Evolutionary conservation across 1,140 invertebrate species (phyloP).

Genomic region (Druon quercuslanigerum): DNA sequence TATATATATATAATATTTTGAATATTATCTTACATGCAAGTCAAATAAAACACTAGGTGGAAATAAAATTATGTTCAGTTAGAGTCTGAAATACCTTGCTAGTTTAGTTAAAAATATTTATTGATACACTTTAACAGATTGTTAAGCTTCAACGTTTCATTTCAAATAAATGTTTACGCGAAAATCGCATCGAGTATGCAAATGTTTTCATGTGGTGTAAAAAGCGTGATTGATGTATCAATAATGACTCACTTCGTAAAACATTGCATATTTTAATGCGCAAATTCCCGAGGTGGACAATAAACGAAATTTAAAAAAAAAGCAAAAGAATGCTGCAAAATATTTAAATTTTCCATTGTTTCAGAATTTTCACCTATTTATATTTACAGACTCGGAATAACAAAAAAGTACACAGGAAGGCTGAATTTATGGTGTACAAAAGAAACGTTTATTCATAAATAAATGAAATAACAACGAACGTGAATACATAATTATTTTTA

Average conservation of each 20-base stretch:
- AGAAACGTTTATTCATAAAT: constrained; percentile 58
- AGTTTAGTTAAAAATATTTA: too few species aligned
- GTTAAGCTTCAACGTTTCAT: too few species aligned
- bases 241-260: neutral
- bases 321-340: too few species aligned
- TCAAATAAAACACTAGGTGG: neutral
- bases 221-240: neutral
- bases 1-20: neutral
- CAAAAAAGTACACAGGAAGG: neutral
- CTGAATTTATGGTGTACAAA: constrained; percentile 43
- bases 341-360: too few species aligned
- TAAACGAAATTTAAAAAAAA: too few species aligned
- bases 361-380: neutral
- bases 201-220: neutral
- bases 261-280: neutral
- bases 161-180: too few species aligned
- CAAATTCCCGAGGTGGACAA: too few species aligned
- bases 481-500: constrained; percentile 47
- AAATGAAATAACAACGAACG: constrained; percentile 51
- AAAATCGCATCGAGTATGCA: too few species aligned
- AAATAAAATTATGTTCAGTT: neutral
- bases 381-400: neutral
- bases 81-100: too few species aligned
- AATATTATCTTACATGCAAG: neutral
- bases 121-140: too few species aligned